Percentiles rank a stretch among this genome's conserved stretches.
These are phyloP conservation scores for Cheilosia vernalis DNA, from an alignment of 2,888 invertebrate genomes.

Conservation along the genomic window DNA sequence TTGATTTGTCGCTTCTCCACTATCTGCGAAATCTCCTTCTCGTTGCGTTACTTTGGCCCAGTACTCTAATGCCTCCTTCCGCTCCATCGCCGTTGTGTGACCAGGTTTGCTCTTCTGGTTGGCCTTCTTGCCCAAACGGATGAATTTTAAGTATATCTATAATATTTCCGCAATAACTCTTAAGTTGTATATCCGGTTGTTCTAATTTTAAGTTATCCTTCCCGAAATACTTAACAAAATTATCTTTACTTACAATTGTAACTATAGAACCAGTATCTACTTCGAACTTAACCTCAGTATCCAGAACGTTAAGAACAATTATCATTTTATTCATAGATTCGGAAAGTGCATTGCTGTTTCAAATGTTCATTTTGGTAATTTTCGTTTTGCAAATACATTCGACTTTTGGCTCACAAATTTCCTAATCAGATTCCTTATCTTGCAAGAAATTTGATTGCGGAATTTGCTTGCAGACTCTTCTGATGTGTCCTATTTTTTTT, in stretches of 20 bases:
- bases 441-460: not conserved
- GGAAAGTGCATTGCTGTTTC: not conserved
- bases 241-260: not conserved
- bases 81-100: not conserved
- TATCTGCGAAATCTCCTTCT: not conserved
- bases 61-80: not conserved
- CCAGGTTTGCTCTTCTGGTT: not conserved
- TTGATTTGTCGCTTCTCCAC: not conserved
- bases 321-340: too few relatives aligned
- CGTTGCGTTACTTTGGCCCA: not conserved
- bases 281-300: not conserved
- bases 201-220: not conserved
- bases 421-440: not conserved
- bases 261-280: not conserved
- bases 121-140: not conserved
- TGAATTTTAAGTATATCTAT: too few relatives aligned
- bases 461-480: not conserved
- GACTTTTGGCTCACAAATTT: not conserved
- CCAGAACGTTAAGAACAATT: not conserved
- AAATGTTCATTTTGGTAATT: not conserved
- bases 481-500: conserved; percentile 5
- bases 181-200: not conserved
- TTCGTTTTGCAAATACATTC: not conserved
- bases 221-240: not conserved
- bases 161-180: not conserved